Evolutionary conservation across 2,888 invertebrate genomes (phyloP).

Genomic region (Athalia rosae): DNA sequence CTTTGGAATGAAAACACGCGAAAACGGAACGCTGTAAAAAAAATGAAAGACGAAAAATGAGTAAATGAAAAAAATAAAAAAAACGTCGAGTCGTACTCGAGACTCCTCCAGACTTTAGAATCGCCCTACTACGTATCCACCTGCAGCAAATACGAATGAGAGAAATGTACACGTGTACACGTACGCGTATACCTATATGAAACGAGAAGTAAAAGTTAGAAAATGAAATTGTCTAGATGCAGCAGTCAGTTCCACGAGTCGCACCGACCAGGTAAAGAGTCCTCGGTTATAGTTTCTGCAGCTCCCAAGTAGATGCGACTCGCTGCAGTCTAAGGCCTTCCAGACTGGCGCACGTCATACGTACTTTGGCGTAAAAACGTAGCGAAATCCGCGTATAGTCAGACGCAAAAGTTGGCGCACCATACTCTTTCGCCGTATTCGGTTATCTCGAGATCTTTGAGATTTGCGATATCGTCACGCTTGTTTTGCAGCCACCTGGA

Average conservation of each 20-base stretch:
- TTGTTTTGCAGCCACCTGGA: no score
- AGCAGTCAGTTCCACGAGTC: conserved; percentile 39
- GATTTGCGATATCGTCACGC: background rate
- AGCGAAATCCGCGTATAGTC: conserved; percentile 24
- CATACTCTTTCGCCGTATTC: background rate
- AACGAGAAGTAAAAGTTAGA: conserved; percentile 35
- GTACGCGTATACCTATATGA: background rate
- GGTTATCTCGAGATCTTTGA: background rate
- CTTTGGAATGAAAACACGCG: no score
- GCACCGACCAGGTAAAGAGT: conserved; percentile 17
- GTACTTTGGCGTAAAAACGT: conserved; percentile 27
- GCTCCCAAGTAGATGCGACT: conserved; percentile 32
- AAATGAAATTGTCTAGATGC: conserved; percentile 43
- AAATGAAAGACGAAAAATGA: background rate
- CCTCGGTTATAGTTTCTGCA: conserved; percentile 7
- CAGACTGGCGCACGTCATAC: conserved; percentile 8
- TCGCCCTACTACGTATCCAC: conserved; percentile 7
- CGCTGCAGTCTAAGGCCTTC: conserved; percentile 28
- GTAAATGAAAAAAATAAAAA: background rate
- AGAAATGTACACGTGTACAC: no score
- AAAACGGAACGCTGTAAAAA: no score
- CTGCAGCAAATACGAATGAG: background rate
- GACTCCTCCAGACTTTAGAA: conserved; percentile 15
- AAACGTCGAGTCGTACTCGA: conserved; percentile 1
- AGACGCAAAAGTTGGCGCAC: conserved; percentile 3